phyloP scores from a whole-genome alignment of 2,113 vertebrate species.

The Proterorhinus semilunaris region DNA sequence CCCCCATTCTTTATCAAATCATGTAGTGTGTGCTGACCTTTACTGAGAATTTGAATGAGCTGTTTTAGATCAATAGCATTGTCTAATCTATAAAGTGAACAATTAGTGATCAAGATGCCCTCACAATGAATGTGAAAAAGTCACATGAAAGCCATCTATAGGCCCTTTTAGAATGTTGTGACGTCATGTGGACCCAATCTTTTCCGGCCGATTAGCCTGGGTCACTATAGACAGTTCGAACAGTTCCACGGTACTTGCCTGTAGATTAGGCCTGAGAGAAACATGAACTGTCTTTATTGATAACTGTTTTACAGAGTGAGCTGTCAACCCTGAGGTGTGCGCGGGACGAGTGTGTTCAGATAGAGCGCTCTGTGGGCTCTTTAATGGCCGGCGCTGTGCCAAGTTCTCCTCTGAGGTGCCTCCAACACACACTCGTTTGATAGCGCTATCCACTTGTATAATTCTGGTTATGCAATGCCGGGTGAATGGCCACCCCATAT shows the following conservation, averaged over 20 bases:
- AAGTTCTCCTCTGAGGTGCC: slow-evolving; percentile 50
- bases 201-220: not conserved
- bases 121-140: too few relatives aligned
- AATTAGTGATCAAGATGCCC: too few relatives aligned
- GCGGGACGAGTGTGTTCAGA: slow-evolving; percentile 4
- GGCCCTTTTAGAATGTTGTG: too few relatives aligned
- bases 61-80: too few relatives aligned
- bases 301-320: slow-evolving; percentile 4
- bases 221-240: not conserved
- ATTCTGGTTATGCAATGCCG: slow-evolving; percentile 68
- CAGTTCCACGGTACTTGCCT: not conserved
- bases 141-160: too few relatives aligned
- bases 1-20: too few relatives aligned
- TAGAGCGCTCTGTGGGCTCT: slow-evolving; percentile 23
- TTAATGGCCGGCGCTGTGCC: slow-evolving; percentile 52
- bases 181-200: too few relatives aligned
- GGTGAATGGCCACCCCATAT: slow-evolving; percentile 58
- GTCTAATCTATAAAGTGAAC: too few relatives aligned
- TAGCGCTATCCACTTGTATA: slow-evolving; percentile 66
- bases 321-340: not conserved
- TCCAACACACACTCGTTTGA: slow-evolving; percentile 52
- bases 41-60: too few relatives aligned
- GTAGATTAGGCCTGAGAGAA: not conserved
- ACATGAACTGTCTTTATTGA: slow-evolving; percentile 1
- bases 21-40: too few relatives aligned